Evolutionary conservation across 2,888 invertebrate genomes (phyloP).

Genomic region (Dascillus cervinus): DNA sequence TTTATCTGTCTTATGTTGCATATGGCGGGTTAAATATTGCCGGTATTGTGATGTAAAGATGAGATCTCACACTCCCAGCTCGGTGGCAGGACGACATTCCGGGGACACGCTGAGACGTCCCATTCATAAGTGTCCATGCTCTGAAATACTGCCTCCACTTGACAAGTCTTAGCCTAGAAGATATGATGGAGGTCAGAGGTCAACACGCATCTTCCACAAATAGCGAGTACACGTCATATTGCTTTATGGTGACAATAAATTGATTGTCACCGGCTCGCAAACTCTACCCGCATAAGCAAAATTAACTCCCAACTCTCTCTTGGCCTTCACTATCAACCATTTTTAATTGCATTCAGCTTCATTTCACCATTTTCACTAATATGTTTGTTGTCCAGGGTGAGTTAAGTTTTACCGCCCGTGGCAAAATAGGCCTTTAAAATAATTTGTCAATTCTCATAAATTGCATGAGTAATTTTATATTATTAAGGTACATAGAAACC

Average conservation of each 20-base stretch:
- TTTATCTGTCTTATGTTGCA: slow-evolving; percentile 28
- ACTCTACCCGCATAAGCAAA: too few species aligned
- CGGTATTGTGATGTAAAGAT: slow-evolving; percentile 41
- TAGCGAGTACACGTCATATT: slow-evolving; percentile 12
- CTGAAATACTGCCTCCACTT: slow-evolving; percentile 19
- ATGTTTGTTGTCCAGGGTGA: too few species aligned
- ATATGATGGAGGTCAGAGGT: slow-evolving; percentile 23
- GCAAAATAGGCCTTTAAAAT: too few species aligned
- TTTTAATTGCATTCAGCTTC: too few species aligned
- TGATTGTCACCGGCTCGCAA: slow-evolving; percentile 17
- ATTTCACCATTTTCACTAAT: too few species aligned
- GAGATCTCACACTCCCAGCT: slow-evolving; percentile 31
- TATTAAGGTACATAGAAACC: too few species aligned
- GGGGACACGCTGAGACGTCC: slow-evolving; percentile 35
- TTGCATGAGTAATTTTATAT: too few species aligned
- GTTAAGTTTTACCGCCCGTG: too few species aligned
- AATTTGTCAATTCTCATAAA: too few species aligned
- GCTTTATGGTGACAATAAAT: slow-evolving; percentile 15
- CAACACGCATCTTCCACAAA: slow-evolving; percentile 20
- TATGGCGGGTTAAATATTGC: slow-evolving; percentile 36
- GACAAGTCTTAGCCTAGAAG: slow-evolving; percentile 16
- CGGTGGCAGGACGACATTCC: slow-evolving; percentile 32
- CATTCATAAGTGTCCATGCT: slow-evolving; percentile 37
- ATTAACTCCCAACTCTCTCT: too few species aligned
- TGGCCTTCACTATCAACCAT: too few species aligned